Evolutionary conservation across 2,888 invertebrate species (phyloP), one percentile per base, ranked within the genome.

Genomic region (Lampropteryx suffumata): DNA sequence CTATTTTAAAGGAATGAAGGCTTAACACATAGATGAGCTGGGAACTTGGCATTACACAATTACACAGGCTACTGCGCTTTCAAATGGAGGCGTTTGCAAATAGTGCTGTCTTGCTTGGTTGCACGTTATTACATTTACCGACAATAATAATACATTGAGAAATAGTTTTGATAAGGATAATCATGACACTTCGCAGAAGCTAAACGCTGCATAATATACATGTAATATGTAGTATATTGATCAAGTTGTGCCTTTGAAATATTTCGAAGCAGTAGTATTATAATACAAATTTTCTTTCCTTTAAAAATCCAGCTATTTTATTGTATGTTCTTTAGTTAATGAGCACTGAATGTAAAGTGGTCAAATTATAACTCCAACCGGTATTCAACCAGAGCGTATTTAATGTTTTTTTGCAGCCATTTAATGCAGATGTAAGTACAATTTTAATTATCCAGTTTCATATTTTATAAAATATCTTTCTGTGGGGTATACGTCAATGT

Each of bases 401-500:
- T 56, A 64, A 66, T 76, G 67, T 76, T 76, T 78, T 75, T 72
- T 73, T 71, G 61, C 66, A 57, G 65, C 53, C 17, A 34, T 24
- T 72, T 67, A 67, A 72, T 71, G 65, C 67, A 70, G 70, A 71
- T 69, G 57, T 64, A 65, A 65, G 64, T 62, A 65, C 59, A 61
- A 65, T 73, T 72, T 76, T 79, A 78, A 78, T 79, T 73, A 76
- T 72, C 51, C 57, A 36, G 10, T 30, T 30, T 10, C 24, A 45
- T 30, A 45, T 30, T 29, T 37, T 36, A 36, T 26, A 12, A 1
- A 24, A 41, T n/a, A n/a, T n/a, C n/a, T n/a, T n/a, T n/a, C n/a
- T n/a, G n/a, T n/a, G n/a, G n/a, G n/a, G n/a, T n/a, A n/a, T n/a
- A n/a, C n/a, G n/a, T n/a, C n/a, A n/a, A n/a, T n/a, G n/a, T n/a